Base-by-base conservation (phyloP, 1,140 invertebrate genomes). In the Phocides pigmalion region DNA sequence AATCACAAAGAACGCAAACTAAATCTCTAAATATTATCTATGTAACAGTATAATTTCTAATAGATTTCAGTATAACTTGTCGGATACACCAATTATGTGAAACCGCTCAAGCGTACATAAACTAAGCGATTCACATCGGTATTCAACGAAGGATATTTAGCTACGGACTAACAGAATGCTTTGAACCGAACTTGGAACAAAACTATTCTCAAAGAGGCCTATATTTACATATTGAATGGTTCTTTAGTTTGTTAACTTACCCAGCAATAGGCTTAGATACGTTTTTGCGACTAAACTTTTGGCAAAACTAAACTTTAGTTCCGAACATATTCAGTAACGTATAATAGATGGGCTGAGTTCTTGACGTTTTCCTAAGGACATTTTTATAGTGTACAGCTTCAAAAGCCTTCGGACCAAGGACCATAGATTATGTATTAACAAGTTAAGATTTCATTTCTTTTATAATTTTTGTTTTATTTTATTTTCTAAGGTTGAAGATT, bases 191-290 rank as follows among this genome's bases (percentile, higher is more conserved):
- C 54, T 16, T 15, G n/a, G 14, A 42, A 56, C 41, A 58, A 58
- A 54, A 58, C 54, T 58, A 4, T 6, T 15, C 56, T 3, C 19
- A 42, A 54, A 41, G 35, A 42, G 22, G 41, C 41, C 56, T 59
- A 35, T 47, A 59, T 59, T 59, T 46, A 59, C 56, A 59, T 59
- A 47, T 25, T n/a, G 25, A 59, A 59, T 47, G 56, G 41, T 15
- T 59, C 42, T 59, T 59, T 46, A 59, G 56, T 59, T 46, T 15
- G 22, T 46, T 14, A 59, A 54, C 32, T 41, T 42, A 14, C 15
- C 28, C 12, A 54, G 42, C 51, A 54, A 54, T 54, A 14, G 19
- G 17, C 51, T 54, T 39, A 41, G 39, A 37, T 20, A 42, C 51
- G 35, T 54, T 54, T 53, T 54, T 54, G 37, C 20, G 22, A 22